Percentiles rank a stretch among this genome's conserved stretches.
Conservation (phyloP, 2,113 vertebrate genomes). For the Electrona antarctica region DNA sequence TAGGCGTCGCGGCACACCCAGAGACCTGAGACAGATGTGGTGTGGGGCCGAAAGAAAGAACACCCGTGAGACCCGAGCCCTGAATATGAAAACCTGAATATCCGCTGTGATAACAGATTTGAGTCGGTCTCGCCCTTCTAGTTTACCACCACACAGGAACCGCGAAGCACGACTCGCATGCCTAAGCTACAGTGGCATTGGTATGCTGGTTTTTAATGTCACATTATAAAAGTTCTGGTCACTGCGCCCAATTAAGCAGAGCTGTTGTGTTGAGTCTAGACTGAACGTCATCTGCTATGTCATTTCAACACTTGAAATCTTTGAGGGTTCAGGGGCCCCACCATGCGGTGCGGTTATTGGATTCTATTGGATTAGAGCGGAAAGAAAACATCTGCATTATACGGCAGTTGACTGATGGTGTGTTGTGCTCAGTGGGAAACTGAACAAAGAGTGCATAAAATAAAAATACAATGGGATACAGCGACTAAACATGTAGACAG, state of each 20-base stretch:
- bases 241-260: constrained; percentile 1
- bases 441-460: constrained; percentile 18
- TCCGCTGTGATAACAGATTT: constrained; percentile 44
- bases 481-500: neutral
- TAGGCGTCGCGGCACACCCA: constrained; percentile 39
- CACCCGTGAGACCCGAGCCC: constrained; percentile 41
- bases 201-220: neutral
- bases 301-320: constrained; percentile 10
- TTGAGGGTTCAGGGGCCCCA: neutral
- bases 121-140: constrained; percentile 26
- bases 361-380: constrained; percentile 22
- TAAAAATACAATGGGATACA: too few species aligned
- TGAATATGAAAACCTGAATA: constrained; percentile 19
- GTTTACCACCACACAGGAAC: constrained; percentile 15
- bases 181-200: neutral
- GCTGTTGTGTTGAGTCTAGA: constrained; percentile 4
- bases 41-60: constrained; percentile 42
- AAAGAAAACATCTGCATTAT: constrained; percentile 27
- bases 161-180: constrained; percentile 13
- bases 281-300: neutral
- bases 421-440: constrained; percentile 10
- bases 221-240: neutral
- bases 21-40: constrained; percentile 60
- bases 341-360: neutral
- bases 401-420: neutral